These are phyloP conservation scores for Hydrolagus colliei DNA, from an alignment of 2,797 vertebrate species.

Conservation along the genomic window DNA sequence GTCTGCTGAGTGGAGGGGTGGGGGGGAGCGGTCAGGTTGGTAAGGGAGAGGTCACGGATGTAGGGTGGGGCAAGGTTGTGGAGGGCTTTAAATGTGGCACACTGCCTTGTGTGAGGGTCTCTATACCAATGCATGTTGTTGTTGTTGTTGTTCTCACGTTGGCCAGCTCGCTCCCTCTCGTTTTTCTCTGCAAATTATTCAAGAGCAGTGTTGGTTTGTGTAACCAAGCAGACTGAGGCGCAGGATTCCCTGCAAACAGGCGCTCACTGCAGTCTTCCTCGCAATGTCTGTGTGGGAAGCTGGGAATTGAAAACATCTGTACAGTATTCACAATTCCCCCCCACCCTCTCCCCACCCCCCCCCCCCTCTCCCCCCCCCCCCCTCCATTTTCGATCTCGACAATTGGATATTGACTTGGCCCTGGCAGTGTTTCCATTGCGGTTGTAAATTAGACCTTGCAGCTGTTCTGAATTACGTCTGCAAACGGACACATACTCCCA, in stretches of 20 bases:
- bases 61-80: no score
- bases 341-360: no score
- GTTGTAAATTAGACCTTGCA: neutral
- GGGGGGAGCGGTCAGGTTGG: no score
- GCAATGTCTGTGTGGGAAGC: conserved; percentile 15
- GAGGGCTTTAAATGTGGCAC: no score
- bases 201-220: neutral
- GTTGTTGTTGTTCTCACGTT: no score
- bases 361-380: no score
- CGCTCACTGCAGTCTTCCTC: neutral
- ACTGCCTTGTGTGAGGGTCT: no score
- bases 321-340: neutral
- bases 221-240: neutral
- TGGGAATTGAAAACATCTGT: conserved; percentile 30
- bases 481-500: neutral
- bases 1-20: no score
- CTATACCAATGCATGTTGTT: no score
- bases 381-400: neutral
- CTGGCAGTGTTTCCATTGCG: conserved; percentile 4
- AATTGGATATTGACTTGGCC: neutral
- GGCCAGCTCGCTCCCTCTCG: no score
- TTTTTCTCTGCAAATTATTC: neutral
- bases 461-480: conserved; percentile 14
- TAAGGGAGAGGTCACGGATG: no score
- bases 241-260: neutral